These are phyloP conservation scores for Orycteropus afer DNA, from an alignment of 2,113 vertebrate genomes.

Conservation along the genomic window DNA sequence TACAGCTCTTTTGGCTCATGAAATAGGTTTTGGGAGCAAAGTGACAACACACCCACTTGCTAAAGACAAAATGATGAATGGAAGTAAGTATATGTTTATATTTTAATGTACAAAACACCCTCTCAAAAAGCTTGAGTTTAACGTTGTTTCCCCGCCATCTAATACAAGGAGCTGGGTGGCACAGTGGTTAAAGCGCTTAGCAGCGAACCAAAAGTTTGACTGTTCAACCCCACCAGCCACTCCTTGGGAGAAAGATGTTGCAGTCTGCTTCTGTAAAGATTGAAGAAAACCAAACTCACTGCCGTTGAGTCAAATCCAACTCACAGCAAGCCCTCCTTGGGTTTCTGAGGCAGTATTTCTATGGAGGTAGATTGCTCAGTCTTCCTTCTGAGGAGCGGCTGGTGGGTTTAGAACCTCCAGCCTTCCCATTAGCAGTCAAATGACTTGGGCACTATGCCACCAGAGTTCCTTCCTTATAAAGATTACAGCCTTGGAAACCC, in stretches of 20 bases:
- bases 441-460: no score
- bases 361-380: no score
- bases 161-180: not conserved
- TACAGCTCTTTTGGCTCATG: constrained; percentile 96
- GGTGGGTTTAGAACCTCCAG: no score
- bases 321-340: no score
- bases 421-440: no score
- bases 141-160: rapidly evolving
- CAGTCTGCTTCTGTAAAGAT: not conserved
- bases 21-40: constrained; percentile 94
- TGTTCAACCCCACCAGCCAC: not conserved
- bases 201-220: not conserved
- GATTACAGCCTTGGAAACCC: not conserved
- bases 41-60: constrained; percentile 96
- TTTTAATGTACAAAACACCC: rapidly evolving
- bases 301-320: no score
- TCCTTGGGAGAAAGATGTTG: not conserved
- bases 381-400: no score
- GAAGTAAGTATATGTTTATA: constrained; percentile 86
- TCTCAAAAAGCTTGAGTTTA: rapidly evolving
- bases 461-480: no score
- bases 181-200: not conserved
- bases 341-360: no score
- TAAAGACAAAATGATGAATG: constrained; percentile 98
- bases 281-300: no score